Base-by-base conservation (phyloP, 1,140 invertebrate genomes). In the Melanaphis sacchari region DNA sequence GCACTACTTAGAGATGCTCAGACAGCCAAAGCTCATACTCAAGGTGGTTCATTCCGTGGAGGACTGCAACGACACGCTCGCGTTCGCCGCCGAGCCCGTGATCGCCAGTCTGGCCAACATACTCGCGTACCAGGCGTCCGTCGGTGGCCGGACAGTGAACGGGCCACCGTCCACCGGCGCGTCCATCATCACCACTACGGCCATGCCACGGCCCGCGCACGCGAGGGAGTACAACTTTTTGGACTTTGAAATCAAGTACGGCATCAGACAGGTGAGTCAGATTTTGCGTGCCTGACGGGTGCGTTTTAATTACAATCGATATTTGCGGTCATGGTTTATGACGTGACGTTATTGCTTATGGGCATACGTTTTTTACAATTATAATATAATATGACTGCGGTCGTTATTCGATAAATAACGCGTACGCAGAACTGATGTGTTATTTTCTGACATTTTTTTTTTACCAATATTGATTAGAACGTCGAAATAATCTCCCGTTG, bases 181-280 rank as follows among this genome's bases (percentile, higher is more conserved):
- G 22, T 94, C 94, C 41, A 36, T 95, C 43, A 36, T 95, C 94
- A 94, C 94, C 93, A 88, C 94, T 89, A 95, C 94, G 38, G 91
- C 94, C 41, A 93, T 94, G 93, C 93, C 95, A 85, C 95, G 96
- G 31, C 96, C 97, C 24, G 95, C 96, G 0, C 96, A 96, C 94
- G 96, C 97, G n/a, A 96, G 96, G 93, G 97, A 98, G 94, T 98
- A 98, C 95, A 96, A 97, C 94, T 98, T 99, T 95, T 95, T 98
- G 91, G 98, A 99, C 95, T 97, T 99, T 94, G 98, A 99, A 95
- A 96, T 99, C 93, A 98, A 98, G 95, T 99, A 99, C 95, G 98
- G 98, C 93, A 96, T 99, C 94, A 95, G 98, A 46, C 98, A 99
- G 97, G 98, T 99, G 95, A 96, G 95, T 46, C 22, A 22, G 59